phyloP scores from a whole-genome alignment of 2,797 vertebrate species.

The Semotilus atromaculatus region DNA sequence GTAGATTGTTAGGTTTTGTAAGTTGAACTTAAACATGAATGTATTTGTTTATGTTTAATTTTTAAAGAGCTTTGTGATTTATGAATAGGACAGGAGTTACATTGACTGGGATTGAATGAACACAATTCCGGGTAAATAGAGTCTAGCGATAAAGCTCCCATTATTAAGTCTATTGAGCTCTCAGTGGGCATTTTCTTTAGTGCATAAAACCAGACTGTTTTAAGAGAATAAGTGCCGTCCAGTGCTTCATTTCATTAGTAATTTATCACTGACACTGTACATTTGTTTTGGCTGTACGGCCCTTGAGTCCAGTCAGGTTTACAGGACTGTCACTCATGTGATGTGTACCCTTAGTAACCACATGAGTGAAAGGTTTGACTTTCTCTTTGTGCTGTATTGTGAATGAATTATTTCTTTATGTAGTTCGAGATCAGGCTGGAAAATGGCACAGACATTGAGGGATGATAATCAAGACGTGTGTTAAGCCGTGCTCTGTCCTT shows the following conservation, averaged over 20 bases:
- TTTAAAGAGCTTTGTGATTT: neutral
- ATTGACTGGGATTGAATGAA: neutral
- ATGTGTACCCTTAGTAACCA: slow-evolving; percentile 33
- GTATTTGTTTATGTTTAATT: neutral
- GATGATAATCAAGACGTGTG: neutral
- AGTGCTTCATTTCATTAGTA: neutral
- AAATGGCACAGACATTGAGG: neutral
- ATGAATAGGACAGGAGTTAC: neutral
- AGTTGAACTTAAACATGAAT: neutral
- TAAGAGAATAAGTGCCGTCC: slow-evolving; percentile 7
- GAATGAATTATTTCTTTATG: neutral
- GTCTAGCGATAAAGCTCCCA: neutral
- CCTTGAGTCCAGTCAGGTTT: slow-evolving; percentile 25
- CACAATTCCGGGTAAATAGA: neutral
- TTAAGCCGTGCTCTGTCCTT: slow-evolving; percentile 22
- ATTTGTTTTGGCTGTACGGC: neutral
- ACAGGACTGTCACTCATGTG: slow-evolving; percentile 24
- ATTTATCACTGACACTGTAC: slow-evolving; percentile 2
- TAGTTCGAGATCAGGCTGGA: neutral
- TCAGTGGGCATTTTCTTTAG: slow-evolving; percentile 24
- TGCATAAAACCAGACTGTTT: neutral
- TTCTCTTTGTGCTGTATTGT: slow-evolving; percentile 28
- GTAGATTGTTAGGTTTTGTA: neutral
- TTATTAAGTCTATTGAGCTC: slow-evolving; percentile 12
- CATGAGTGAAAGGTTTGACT: slow-evolving; percentile 26